Conservation (phyloP, 30 jellyfish, hydroid and myxozoan genomes). For the Cassiopea andromeda region DNA sequence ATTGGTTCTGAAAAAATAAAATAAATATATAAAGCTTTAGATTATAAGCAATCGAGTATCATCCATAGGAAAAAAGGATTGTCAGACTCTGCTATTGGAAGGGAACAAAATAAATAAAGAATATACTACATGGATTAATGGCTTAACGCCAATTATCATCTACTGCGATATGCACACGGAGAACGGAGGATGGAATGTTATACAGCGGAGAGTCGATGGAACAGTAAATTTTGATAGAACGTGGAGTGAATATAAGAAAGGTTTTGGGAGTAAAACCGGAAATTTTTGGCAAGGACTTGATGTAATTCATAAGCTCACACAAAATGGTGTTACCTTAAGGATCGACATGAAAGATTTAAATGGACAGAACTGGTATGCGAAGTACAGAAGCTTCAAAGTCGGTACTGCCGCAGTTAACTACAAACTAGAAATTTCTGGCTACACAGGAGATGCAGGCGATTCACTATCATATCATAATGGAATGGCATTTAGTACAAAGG, state of each 20-base stretch:
- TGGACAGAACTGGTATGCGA: slow-evolving; percentile 27
- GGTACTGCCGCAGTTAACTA: slow-evolving; percentile 1
- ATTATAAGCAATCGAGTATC: neutral
- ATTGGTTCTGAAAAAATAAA: neutral
- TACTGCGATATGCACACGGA: slow-evolving; percentile 38
- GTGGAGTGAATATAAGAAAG: slow-evolving; percentile 18
- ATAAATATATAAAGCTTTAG: too few relatives aligned
- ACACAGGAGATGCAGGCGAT: slow-evolving; percentile 17
- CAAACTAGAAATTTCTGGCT: slow-evolving; percentile 19
- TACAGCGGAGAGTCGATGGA: slow-evolving; percentile 36
- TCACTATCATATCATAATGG: neutral
- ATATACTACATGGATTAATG: slow-evolving; percentile 12
- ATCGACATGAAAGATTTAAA: slow-evolving; percentile 7
- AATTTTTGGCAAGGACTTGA: slow-evolving; percentile 38
- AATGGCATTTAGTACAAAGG: neutral
- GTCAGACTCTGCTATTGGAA: neutral
- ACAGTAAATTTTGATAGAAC: slow-evolving; percentile 3
- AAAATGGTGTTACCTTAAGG: neutral
- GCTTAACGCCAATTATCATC: neutral
- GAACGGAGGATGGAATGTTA: slow-evolving; percentile 28
- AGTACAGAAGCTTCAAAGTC: slow-evolving; percentile 1
- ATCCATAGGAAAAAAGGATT: neutral
- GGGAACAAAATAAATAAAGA: slow-evolving; percentile 9
- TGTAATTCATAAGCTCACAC: slow-evolving; percentile 7
- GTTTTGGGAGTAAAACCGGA: slow-evolving; percentile 7